Percentiles rank a stretch among this genome's conserved stretches.
Evolutionary conservation across 2,888 invertebrate genomes (phyloP).

Genomic region (Ceratothoa steindachneri): DNA sequence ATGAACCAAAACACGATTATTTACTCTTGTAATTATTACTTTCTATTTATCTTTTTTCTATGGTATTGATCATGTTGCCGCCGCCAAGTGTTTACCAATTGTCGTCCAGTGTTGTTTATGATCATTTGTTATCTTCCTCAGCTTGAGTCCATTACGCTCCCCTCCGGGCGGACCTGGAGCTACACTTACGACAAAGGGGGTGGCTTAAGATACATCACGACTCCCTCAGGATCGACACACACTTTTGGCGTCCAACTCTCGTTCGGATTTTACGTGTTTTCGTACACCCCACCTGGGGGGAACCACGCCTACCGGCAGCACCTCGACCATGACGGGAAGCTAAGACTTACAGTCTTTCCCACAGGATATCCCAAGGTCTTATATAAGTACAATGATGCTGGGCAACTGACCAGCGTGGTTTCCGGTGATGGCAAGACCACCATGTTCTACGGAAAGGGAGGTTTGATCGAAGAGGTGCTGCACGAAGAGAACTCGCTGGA

Average conservation of each 20-base stretch:
- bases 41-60: too few relatives aligned
- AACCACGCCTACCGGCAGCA: constrained; percentile 76
- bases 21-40: too few relatives aligned
- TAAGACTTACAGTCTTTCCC: constrained; percentile 83
- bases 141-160: constrained; percentile 67
- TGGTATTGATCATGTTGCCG: too few relatives aligned
- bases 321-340: constrained; percentile 75
- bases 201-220: constrained; percentile 75
- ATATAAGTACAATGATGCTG: constrained; percentile 78
- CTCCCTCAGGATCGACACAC: constrained; percentile 84
- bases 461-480: constrained; percentile 31
- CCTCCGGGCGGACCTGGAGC: constrained; percentile 80
- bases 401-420: constrained; percentile 60
- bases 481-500: constrained; percentile 35
- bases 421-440: constrained; percentile 53
- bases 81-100: too few relatives aligned
- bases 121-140: too few relatives aligned
- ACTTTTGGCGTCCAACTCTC: constrained; percentile 87
- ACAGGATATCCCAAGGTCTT: constrained; percentile 81
- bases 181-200: constrained; percentile 74
- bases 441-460: constrained; percentile 39
- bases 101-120: too few relatives aligned
- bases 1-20: too few relatives aligned
- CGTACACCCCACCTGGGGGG: constrained; percentile 77
- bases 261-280: constrained; percentile 79